Base-by-base conservation (phyloP, 2,888 invertebrate genomes). In the Phortica okadai region DNA sequence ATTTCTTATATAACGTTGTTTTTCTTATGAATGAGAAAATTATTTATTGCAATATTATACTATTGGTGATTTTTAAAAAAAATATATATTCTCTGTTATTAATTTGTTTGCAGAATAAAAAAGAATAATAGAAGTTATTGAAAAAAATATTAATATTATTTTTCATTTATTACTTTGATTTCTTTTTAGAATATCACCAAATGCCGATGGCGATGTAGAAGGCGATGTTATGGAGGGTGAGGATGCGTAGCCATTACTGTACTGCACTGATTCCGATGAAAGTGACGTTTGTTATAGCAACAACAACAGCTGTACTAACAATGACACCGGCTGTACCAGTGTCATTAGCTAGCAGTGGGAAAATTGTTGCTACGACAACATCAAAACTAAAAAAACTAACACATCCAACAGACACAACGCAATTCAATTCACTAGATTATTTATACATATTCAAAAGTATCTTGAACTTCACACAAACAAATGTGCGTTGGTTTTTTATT, bases 231-330 rank as follows among this genome's bases (percentile, higher is more conserved):
- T 86, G 80, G 86, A 84, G 6, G 87, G 82, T 74, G 90, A 88
- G 76, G 91, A 91, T 77, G 91, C 91, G 89, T 91, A 91, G 91
- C 91, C 91, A 90, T 87, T 91, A 91, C 89, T 91, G 87, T 84
- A 84, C 79, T 89, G 86, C 87, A 88, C 89, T 87, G 91, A 91
- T 84, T 89, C 90, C 83, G 91, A 90, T 80, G 90, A 84, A 81
- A 90, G 90, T 80, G 90, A 90, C 78, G 82, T 88, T 81, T 88
- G 85, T 80, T 80, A 79, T 66, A 84, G 76, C 77, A 82, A 82
- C 75, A 84, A 81, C 78, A 77, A 73, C 58, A 74, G 16, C 74
- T 73, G 42, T 72, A 75, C 66, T 69, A 76, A 54, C 41, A 85
- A 87, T 54, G 83, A 85, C 74, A 74, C 78, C 42, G 81, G 78